Evolutionary conservation across 2,888 invertebrate species (phyloP), one percentile per base, ranked within the genome.

Genomic region (Coelogynopora nodosa): DNA sequence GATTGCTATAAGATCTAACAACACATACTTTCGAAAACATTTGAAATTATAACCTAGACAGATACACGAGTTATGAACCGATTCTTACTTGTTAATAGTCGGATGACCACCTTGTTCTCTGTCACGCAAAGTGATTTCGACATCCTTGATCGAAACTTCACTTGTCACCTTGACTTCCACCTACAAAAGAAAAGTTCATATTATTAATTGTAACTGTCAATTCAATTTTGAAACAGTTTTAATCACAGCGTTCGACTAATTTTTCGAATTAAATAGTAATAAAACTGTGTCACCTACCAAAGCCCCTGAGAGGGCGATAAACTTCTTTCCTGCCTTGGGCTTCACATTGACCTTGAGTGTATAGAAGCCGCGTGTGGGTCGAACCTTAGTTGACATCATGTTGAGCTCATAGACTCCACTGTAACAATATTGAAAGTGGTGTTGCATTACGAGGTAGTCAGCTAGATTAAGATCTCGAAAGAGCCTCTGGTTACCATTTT

Each of bases 41-140:
- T n/a, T n/a, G n/a, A n/a, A n/a, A n/a, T n/a, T n/a, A n/a, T n/a
- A n/a, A n/a, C n/a, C n/a, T n/a, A n/a, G n/a, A n/a, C n/a, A 18
- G 49, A 49, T 18, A 49, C 49, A 49, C 5, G 18, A 10, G 18
- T 49, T 10, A 18, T 26, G 49, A 10, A 26, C 84, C 18, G 31
- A 26, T 0, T 23, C 26, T 84, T 31, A 84, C 49, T 84, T 84
- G 5, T 29, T 23, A 31, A 23, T 18, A 1, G 49, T 23, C 0
- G 31, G 31, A n/a, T 49, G 31, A 2, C 31, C 49, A 30, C 31
- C 31, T 88, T 97, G 96, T 92, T 98, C 97, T 0, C 95, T 94
- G 91, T 98, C 97, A 0, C 95, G 95, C 27, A 97, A 94, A 0
- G 96, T 96, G 83, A 98, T 93, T 91, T 97, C 97, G 83, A 96